A percentile compares a stretch with the other conserved stretches of the same genome.
These are phyloP conservation scores for Athrips mouffetella DNA, from an alignment of 2,888 invertebrate genomes.

Conservation along the genomic window DNA sequence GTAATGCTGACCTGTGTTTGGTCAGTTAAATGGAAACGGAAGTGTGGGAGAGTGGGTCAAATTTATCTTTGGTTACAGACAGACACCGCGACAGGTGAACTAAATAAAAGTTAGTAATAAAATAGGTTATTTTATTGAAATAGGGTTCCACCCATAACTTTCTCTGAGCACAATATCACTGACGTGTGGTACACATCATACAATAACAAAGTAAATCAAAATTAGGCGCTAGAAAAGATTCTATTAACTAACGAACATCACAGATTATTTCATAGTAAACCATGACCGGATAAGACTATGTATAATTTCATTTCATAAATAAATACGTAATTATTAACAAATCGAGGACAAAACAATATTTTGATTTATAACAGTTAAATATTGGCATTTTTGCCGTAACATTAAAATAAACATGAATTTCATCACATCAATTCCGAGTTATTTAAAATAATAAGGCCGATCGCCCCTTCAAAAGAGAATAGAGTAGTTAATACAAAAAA, in stretches of 20 bases:
- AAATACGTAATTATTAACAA: background rate
- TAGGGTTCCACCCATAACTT: constrained; percentile 45
- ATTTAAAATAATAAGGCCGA: too few relatives aligned
- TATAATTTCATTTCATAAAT: background rate
- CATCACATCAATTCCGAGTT: too few relatives aligned
- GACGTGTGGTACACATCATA: constrained; percentile 51
- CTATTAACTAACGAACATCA: constrained; percentile 54
- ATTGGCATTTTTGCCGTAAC: too few relatives aligned
- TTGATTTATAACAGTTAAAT: too few relatives aligned
- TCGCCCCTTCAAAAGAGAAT: too few relatives aligned
- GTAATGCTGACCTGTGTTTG: too few relatives aligned
- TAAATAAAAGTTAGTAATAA: constrained; percentile 14
- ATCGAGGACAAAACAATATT: background rate
- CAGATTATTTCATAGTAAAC: constrained; percentile 50
- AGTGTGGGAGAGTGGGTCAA: background rate
- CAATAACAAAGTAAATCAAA: constrained; percentile 40
- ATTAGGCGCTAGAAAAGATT: constrained; percentile 50
- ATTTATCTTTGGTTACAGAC: background rate
- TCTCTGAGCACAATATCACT: constrained; percentile 68
- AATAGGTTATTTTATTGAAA: constrained; percentile 41
- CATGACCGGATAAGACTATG: constrained; percentile 34
- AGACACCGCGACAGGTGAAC: background rate
- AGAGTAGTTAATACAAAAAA: too few relatives aligned
- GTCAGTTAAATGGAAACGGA: too few relatives aligned
- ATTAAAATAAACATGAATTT: too few relatives aligned